Base-by-base conservation (phyloP, 2,797 vertebrate genomes). In the Clarias fuscus region DNA sequence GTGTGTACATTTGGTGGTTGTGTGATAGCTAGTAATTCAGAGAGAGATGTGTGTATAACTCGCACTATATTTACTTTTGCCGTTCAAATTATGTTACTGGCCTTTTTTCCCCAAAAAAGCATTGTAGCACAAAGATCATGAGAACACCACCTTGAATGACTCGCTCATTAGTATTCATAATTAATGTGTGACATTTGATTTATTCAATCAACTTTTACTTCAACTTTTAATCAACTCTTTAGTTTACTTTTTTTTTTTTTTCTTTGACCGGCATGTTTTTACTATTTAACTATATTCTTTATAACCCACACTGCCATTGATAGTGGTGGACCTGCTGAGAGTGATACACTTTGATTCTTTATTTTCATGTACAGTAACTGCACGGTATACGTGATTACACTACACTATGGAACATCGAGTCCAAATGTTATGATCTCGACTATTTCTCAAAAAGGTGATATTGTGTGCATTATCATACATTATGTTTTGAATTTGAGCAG, bases 1-100 rank as follows among this genome's bases (percentile, higher is more conserved):
- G 61, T 18, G 40, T 82, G 43, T 75, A 43, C 33, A 10, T 22
- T 27, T 59, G 40, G 33, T 61, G 37, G 70, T 85, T 68, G 62
- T 77, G 37, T 78, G 71, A 78, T 56, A 77, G 62, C 24, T 71
- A 84, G 53, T 56, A 20, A 15, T n/a, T 62, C 33, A 62, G 15
- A n/a, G n/a, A n/a, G n/a, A n/a, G n/a, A n/a, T n/a, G n/a, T n/a
- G n/a, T 84, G 82, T 79, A 62, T 40, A 64, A 64, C 37, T 22
- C 64, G 53, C 53, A 1, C 53, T 56, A 56, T 14, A 56, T 14
- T 56, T 56, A 56, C 13, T 56, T 62, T 33, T 62, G 33, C 27
- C 10, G 48, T 27, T 75, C 4, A 75, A 73, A 73, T 48, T 13
- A 24, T 30, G 33, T 22, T 62, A 37, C 33, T 20, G 43, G 62